Base-by-base conservation (phyloP, 2,797 vertebrate species). In the Sitta carolinensis region DNA sequence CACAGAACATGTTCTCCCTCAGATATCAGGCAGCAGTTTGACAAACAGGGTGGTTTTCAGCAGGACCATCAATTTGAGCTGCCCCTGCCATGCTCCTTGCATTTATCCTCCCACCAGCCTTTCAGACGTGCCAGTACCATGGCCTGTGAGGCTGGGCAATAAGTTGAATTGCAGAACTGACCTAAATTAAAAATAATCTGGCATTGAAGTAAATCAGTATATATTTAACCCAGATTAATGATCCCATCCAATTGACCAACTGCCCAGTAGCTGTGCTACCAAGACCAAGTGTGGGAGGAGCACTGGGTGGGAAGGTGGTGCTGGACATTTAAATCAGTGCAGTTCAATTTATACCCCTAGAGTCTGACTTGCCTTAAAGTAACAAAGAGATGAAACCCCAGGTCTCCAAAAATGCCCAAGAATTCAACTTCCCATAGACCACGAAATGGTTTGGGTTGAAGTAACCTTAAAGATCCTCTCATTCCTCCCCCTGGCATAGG, bases 401-500 rank as follows among this genome's bases (percentile, higher is more conserved):
- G 29, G 42, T 20, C 34, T 69, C 45, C 10, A 64, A 72, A 84
- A 75, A 36, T 16, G 25, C 30, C 16, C 7, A 15, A 30, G 10
- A 38, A 38, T 54, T 43, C 0, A 1, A 26, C 63, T 82, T 72
- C 43, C 10, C 9, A 20, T 3, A 34, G n/a, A 40, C 8, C n/a
- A 58, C 29, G 40, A 19, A 51, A 64, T 34, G 26, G 45, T 34
- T 52, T 70, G 38, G n/a, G 15, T 34, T 64, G 51, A 83, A 9
- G n/a, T n/a, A n/a, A 51, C 45, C 14, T 45, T 58, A 51, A 76
- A 63, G 23, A 16, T 16, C 20, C 15, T 32, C n/a, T 38, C 5
- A 38, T 63, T 57, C 12, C 32, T 0, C 3, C 15, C 7, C 11
- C 11, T 38, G 57, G 2, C 7, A 21, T 2, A 14, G 43, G 30